phyloP scores from a whole-genome alignment of 2,888 invertebrate genomes.

The Zhuqinia jingwanae region DNA sequence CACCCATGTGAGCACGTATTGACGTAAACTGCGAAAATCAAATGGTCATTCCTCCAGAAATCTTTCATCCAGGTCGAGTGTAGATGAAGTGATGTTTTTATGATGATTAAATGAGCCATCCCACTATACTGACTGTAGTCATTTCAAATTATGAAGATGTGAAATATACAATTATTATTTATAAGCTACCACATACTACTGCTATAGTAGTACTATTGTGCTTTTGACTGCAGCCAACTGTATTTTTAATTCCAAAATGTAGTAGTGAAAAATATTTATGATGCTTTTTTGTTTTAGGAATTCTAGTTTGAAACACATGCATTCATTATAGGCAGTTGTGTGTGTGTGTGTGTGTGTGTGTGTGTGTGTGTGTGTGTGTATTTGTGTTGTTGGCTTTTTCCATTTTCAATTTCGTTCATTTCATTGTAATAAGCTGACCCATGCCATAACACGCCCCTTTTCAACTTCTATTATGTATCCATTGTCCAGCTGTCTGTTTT shows the following conservation, averaged over 20 bases:
- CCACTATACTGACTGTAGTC: no score
- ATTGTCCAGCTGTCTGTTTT: conserved; percentile 75
- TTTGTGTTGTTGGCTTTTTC: conserved; percentile 22
- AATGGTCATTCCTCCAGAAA: not conserved
- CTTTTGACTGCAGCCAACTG: not conserved
- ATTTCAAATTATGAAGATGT: conserved; percentile 19
- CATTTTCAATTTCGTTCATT: conserved; percentile 28
- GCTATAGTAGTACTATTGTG: not conserved
- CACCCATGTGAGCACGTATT: not conserved
- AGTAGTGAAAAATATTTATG: no score
- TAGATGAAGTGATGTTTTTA: not conserved
- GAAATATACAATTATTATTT: not conserved
- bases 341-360: no score
- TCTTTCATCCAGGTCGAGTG: conserved; percentile 3
- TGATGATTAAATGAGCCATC: no score
- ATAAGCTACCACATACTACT: no score
- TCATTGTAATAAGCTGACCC: conserved; percentile 54
- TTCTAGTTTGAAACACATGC: not conserved
- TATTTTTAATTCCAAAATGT: conserved; percentile 5
- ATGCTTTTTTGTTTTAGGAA: not conserved
- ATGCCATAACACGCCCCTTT: conserved; percentile 71
- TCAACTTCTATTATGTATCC: conserved; percentile 74
- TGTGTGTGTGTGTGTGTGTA: no score
- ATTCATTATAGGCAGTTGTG: no score
- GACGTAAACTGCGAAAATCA: not conserved